These are phyloP conservation scores for Trichogramma evanescens DNA, from an alignment of 2,888 invertebrate species.

Conservation along the genomic window DNA sequence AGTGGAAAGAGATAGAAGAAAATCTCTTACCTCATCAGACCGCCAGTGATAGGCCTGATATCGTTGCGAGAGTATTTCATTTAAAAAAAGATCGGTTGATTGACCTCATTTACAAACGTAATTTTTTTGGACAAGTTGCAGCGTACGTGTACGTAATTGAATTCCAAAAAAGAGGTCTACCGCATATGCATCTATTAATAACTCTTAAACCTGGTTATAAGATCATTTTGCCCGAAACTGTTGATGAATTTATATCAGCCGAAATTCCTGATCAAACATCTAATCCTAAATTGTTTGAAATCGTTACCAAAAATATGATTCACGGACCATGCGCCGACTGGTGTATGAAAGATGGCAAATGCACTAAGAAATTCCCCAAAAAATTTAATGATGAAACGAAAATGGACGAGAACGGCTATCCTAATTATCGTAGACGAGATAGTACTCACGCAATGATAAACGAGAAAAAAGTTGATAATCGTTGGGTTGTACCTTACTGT, in stretches of 20 bases:
- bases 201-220: constrained; percentile 22
- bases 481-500: constrained; percentile 25
- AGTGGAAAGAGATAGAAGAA: constrained; percentile 15
- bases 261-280: constrained; percentile 25
- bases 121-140: not conserved
- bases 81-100: constrained; percentile 18
- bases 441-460: constrained; percentile 21
- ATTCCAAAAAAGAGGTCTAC: constrained; percentile 18
- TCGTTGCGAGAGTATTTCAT: constrained; percentile 15
- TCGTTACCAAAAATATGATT: constrained; percentile 37
- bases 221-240: constrained; percentile 19
- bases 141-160: constrained; percentile 18
- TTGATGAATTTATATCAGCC: constrained; percentile 12
- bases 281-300: constrained; percentile 29
- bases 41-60: constrained; percentile 17
- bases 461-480: constrained; percentile 30
- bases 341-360: constrained; percentile 25
- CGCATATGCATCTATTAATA: constrained; percentile 24
- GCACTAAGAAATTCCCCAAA: constrained; percentile 32
- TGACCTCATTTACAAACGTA: constrained; percentile 12
- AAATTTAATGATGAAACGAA: constrained; percentile 24
- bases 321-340: constrained; percentile 38
- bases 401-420: constrained; percentile 29
- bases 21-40: constrained; percentile 11
- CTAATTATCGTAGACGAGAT: constrained; percentile 26